Base-by-base conservation (phyloP, 2,797 vertebrate genomes). In the Anguilla anguilla region DNA sequence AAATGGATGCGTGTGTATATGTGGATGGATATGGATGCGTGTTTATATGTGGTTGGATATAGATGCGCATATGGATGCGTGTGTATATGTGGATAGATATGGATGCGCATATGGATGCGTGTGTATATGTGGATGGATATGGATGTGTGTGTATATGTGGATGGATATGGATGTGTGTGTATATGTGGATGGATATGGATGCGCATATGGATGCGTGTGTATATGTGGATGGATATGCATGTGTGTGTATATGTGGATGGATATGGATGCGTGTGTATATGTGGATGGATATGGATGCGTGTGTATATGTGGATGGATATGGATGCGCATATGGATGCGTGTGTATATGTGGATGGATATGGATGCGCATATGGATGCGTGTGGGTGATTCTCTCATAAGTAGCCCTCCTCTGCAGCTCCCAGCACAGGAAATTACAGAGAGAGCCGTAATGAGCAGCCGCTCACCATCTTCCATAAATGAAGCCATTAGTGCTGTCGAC, bases 371-470 rank as follows among this genome's bases (percentile, higher is more conserved):
- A 61, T 17, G 57, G 57, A 61, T 61, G 15, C 2, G 57, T 17
- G 57, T 19, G 15, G 15, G 57, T 3, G 15, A 79, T 79, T 28
- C 28, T 72, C 22, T 72, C 28, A 72, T 4, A 22, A 43, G 13
- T 1, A 43, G 74, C 39, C 2, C 13, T 46, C 74, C 3, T 13
- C 35, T 6, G 74, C 74, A 39, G 35, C 35, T 46, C 1, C 35
- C 35, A 43, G 31, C 19, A 79, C 74, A 79, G 35, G 74, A 79
- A 79, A 79, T 79, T 79, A 79, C 74, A 79, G 74, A 9, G 74
- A 39, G 74, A 4, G 43, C 74, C 43, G 7, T 43, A 79, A 79
- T 79, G 74, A 79, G 74, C 74, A 79, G 74, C n/a, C 31, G 67
- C n/a, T 3, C 72, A 74, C 1, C 15, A 43, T 6, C 15, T 17